These are phyloP conservation scores for Prosapia bicincta DNA, from an alignment of 2,888 invertebrate species.

Conservation along the genomic window DNA sequence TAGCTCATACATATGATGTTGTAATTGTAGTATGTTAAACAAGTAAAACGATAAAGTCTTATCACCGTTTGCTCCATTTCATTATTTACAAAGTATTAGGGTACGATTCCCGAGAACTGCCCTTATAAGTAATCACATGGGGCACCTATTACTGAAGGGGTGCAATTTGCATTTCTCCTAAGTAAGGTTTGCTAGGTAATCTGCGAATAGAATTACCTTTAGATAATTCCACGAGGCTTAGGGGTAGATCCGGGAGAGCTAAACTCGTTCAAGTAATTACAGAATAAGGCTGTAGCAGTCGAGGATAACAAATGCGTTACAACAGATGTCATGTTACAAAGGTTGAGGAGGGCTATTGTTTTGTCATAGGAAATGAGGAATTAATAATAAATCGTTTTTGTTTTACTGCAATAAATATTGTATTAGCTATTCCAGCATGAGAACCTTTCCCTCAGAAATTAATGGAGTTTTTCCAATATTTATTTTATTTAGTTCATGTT, in stretches of 20 bases:
- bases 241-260: background rate
- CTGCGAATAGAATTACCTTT: background rate
- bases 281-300: background rate
- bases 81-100: background rate
- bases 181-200: constrained; percentile 2
- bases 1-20: too few species aligned
- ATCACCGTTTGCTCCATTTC: background rate
- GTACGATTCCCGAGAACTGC: background rate
- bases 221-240: background rate
- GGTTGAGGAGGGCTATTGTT: too few species aligned
- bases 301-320: background rate
- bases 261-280: background rate
- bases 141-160: background rate
- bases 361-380: too few species aligned
- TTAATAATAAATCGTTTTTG: too few species aligned
- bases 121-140: background rate
- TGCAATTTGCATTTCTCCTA: background rate
- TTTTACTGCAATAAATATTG: too few species aligned
- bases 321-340: background rate
- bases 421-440: too few species aligned
- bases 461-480: too few species aligned
- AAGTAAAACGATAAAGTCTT: background rate
- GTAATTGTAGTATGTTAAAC: too few species aligned
- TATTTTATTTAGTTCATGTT: too few species aligned
- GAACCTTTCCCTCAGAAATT: too few species aligned